A percentile compares a stretch with the other conserved stretches of the same genome.
These are phyloP conservation scores for Cyprinus carpio DNA, from an alignment of 2,113 vertebrate species.

Conservation along the genomic window DNA sequence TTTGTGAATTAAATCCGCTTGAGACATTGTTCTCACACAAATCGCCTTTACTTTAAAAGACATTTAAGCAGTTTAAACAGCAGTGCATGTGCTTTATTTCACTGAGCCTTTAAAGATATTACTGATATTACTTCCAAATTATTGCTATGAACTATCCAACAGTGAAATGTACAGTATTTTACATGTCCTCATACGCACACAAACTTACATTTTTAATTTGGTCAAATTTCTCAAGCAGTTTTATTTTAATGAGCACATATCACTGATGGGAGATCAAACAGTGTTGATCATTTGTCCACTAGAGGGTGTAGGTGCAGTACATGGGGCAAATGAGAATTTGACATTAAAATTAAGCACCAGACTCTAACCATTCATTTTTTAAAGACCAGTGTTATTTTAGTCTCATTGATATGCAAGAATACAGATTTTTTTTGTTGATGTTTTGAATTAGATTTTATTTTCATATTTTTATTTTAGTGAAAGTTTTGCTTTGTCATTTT, in stretches of 20 bases:
- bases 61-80: constrained; percentile 5
- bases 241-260: not conserved
- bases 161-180: not conserved
- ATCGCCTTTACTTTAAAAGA: constrained; percentile 27
- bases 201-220: not conserved
- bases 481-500: no score
- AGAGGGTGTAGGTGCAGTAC: constrained; percentile 23
- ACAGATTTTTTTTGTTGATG: no score
- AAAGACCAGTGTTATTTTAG: no score
- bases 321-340: constrained; percentile 7
- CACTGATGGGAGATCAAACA: not conserved
- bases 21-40: not conserved
- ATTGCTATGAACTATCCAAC: not conserved
- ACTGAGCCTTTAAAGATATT: no score
- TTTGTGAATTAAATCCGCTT: constrained; percentile 4
- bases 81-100: not conserved
- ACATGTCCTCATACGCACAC: not conserved
- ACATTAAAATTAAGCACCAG: no score
- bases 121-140: not conserved
- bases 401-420: no score
- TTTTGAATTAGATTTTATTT: no score
- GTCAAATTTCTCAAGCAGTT: not conserved
- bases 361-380: no score
- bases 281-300: not conserved
- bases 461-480: no score